phyloP scores from a whole-genome alignment of 1,140 invertebrate genomes.

The Zaprionus vittiger region DNA sequence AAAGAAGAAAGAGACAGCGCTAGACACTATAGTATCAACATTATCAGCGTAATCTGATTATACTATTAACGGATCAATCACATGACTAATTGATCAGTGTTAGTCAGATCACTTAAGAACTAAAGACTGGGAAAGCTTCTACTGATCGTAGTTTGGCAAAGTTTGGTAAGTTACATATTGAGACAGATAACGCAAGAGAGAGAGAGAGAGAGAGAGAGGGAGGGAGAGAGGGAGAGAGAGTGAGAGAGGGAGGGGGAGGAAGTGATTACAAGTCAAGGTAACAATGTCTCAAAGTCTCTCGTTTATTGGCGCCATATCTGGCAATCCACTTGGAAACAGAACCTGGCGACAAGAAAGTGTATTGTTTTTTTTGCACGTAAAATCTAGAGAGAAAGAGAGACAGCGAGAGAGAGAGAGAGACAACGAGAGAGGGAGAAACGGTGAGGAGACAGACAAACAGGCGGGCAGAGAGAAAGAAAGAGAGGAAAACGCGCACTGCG shows the following conservation, averaged over 20 bases:
- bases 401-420: neutral
- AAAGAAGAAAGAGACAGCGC: too few relatives aligned
- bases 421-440: neutral
- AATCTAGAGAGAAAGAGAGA: slow-evolving; percentile 1
- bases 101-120: neutral
- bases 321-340: neutral
- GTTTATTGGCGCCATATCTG: slow-evolving; percentile 4
- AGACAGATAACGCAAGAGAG: neutral
- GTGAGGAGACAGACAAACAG: slow-evolving; percentile 13
- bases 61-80: too few relatives aligned
- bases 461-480: neutral
- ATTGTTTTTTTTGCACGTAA: neutral
- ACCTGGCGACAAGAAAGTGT: neutral
- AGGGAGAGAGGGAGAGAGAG: neutral
- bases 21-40: too few relatives aligned
- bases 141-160: neutral
- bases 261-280: slow-evolving; percentile 6
- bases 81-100: neutral
- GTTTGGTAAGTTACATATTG: neutral
- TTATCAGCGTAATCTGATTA: too few relatives aligned
- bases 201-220: neutral
- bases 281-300: neutral
- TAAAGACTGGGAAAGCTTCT: neutral
- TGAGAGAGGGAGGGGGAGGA: neutral
- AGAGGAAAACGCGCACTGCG: neutral